Conservation (phyloP, 2,113 vertebrate species). For the Ammodramus savannarum region DNA sequence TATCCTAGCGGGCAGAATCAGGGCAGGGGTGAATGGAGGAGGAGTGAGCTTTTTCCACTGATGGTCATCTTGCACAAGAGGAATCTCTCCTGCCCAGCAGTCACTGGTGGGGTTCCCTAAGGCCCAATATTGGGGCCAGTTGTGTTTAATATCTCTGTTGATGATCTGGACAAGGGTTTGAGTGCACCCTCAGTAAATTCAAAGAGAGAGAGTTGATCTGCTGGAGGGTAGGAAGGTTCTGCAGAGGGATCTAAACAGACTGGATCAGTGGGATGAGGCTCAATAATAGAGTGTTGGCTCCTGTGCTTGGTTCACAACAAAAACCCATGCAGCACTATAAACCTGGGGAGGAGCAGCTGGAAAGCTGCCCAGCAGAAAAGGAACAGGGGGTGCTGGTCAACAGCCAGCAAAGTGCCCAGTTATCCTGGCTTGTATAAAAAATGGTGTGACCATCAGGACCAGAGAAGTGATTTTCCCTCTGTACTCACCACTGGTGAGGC, state of each 20-base stretch:
- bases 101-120: neutral
- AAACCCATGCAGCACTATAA: neutral
- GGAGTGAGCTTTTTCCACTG: neutral
- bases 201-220: neutral
- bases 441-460: neutral
- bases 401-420: neutral
- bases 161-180: too few species aligned
- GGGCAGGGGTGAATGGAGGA: neutral
- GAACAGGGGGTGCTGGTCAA: neutral
- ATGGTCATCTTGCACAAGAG: neutral
- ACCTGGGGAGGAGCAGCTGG: neutral
- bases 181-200: neutral
- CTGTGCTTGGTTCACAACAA: neutral
- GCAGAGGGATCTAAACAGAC: neutral
- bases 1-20: fast-evolving
- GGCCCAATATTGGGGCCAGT: too few species aligned
- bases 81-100: neutral
- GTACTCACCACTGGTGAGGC: neutral
- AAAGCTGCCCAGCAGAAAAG: neutral
- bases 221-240: neutral
- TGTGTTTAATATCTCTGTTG: neutral
- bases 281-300: fast-evolving
- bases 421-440: neutral
- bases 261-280: neutral
- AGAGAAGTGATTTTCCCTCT: neutral